Evolutionary conservation across 2,113 vertebrate genomes (phyloP), one percentile per base, ranked within the genome.

Genomic region (Paradisaea rubra): DNA sequence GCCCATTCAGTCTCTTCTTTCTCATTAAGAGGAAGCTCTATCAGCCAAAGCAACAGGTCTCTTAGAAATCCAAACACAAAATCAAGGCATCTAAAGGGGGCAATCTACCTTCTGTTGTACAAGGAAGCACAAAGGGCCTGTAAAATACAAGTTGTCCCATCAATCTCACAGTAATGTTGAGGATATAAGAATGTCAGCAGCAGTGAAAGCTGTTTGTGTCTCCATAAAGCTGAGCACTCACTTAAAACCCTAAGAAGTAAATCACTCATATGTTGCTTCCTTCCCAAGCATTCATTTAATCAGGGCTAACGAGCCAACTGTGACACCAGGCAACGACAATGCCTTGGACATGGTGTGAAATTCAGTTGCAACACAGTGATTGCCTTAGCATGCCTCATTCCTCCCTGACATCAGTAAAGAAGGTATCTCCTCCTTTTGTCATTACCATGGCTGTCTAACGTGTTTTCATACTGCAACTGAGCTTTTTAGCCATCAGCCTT

Each of bases 381-480:
- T 84, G 52, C 15, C 20, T 65, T 28, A 71, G 35, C 11, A 45
- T n/a, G 31, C 56, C 28, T 80, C 37, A 33, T 57, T 64, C 25
- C 5, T 73, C 24, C 27, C 45, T 53, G 41, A 56, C 17, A 44
- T 25, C 31, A 39, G 31, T 15, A 53, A 53, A 69, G 13, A 11
- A 80, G 39, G 8, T n/a, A 44, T n/a, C 31, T 73, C 28, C 21
- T 42, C 44, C 47, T 73, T 63, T 71, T 81, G 39, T 45, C 25
- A 61, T 61, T 41, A 73, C 13, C 30, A 61, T 17, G 6, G 21
- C 59, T 74, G 41, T 35, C 35, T 66, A 91, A 59, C 4, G 5
- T 17, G 6, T 5, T 70, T 86, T 53, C 50, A 70, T 41, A 61
- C 12, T 44, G 8, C 1, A 0, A 47, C 0, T 24, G 14, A 80